Percentiles rank a stretch among this genome's conserved stretches.
These are phyloP conservation scores for Dascillus cervinus DNA, from an alignment of 2,888 invertebrate genomes.

Conservation along the genomic window DNA sequence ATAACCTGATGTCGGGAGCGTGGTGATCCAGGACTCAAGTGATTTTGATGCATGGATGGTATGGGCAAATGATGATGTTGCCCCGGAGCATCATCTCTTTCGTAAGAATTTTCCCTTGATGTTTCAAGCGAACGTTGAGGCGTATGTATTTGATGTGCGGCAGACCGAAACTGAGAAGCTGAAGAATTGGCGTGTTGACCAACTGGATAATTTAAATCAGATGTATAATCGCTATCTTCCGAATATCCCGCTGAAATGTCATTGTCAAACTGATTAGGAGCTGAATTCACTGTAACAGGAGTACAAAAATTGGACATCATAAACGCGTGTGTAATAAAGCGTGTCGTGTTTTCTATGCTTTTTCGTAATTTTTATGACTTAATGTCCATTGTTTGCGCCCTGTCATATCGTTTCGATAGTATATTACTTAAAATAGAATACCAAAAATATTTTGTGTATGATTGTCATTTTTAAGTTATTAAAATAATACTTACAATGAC, in stretches of 20 bases:
- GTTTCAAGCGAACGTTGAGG: slow-evolving; percentile 73
- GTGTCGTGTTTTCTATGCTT: no score
- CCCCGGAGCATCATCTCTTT: slow-evolving; percentile 57
- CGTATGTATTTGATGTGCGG: slow-evolving; percentile 70
- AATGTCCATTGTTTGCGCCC: no score
- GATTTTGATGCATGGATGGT: slow-evolving; percentile 29
- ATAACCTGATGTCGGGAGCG: no score
- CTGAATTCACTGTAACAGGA: slow-evolving; percentile 35
- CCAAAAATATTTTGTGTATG: no score
- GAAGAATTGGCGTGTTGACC: slow-evolving; percentile 87
- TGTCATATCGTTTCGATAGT: no score
- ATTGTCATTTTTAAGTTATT: background rate
- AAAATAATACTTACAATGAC: slow-evolving; percentile 62
- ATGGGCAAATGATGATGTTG: slow-evolving; percentile 28
- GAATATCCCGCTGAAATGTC: slow-evolving; percentile 79
- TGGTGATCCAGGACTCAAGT: slow-evolving; percentile 35
- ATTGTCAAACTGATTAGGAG: slow-evolving; percentile 39
- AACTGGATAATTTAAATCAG: slow-evolving; percentile 90
- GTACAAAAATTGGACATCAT: slow-evolving; percentile 54
- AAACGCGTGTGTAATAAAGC: no score
- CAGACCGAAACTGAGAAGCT: slow-evolving; percentile 77
- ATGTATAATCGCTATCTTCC: slow-evolving; percentile 95
- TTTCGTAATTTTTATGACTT: no score
- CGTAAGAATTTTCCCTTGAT: slow-evolving; percentile 76
- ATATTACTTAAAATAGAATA: no score